phyloP scores from a whole-genome alignment of 2,888 invertebrate genomes.

The Rotaria macrura region DNA sequence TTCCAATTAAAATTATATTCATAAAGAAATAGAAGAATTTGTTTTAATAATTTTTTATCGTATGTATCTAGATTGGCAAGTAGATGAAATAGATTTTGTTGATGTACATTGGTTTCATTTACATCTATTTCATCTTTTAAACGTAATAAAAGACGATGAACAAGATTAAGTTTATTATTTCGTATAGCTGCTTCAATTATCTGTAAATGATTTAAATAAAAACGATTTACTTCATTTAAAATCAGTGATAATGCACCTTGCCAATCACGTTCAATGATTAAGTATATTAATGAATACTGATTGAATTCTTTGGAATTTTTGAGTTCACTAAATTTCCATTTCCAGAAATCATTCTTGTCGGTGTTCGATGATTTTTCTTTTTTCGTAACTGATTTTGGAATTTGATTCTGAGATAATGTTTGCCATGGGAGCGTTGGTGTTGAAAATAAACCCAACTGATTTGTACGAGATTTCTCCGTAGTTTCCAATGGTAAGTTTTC shows the following conservation, averaged over 20 bases:
- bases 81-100: slow-evolving; percentile 13
- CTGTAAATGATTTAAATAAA: background rate
- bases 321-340: background rate
- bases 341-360: background rate
- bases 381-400: background rate
- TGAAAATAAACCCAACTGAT: too few relatives aligned
- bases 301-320: background rate
- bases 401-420: too few relatives aligned
- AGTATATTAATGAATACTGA: background rate
- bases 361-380: background rate
- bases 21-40: background rate
- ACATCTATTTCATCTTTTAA: background rate
- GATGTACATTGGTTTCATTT: background rate
- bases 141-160: slow-evolving; percentile 1
- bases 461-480: background rate
- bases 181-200: background rate
- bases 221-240: background rate
- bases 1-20: background rate
- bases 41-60: background rate
- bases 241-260: slow-evolving; percentile 18
- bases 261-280: slow-evolving; percentile 13
- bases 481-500: background rate
- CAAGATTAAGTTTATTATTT: background rate
- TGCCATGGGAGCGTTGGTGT: too few relatives aligned
- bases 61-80: background rate